Evolutionary conservation across 2,888 invertebrate species (phyloP).

Genomic region (Troglohyphantes excavatus): DNA sequence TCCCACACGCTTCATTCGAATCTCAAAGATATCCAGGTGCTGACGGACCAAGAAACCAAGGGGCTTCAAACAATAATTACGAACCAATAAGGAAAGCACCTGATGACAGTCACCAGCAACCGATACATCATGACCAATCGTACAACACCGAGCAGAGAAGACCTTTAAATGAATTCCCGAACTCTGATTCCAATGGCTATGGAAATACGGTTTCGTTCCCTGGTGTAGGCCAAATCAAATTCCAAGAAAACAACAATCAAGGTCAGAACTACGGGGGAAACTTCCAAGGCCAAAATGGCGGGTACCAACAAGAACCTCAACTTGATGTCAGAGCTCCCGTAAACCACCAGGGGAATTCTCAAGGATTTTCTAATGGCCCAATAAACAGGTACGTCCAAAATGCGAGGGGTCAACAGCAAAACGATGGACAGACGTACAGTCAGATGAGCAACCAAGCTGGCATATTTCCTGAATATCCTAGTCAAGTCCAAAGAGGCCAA

Average conservation of each 20-base stretch:
- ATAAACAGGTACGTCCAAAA: slow-evolving; percentile 15
- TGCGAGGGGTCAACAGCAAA: slow-evolving; percentile 18
- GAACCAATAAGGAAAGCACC: background rate
- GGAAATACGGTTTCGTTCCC: slow-evolving; percentile 35
- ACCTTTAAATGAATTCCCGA: slow-evolving; percentile 29
- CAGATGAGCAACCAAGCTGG: slow-evolving; percentile 42
- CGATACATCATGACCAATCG: slow-evolving; percentile 27
- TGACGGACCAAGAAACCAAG: background rate
- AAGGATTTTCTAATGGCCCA: slow-evolving; percentile 35
- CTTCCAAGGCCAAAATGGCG: slow-evolving; percentile 8
- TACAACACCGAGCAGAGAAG: slow-evolving; percentile 7
- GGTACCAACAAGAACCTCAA: slow-evolving; percentile 5
- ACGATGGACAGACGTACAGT: background rate
- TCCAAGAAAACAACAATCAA: slow-evolving; percentile 3
- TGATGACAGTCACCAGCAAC: background rate
- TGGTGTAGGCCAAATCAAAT: slow-evolving; percentile 6
- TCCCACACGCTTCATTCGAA: slow-evolving; percentile 34
- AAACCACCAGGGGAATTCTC: slow-evolving; percentile 10
- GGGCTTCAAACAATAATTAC: background rate
- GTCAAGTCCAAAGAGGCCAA: slow-evolving; percentile 31
- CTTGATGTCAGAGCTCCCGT: slow-evolving; percentile 26
- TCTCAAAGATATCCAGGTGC: slow-evolving; percentile 49
- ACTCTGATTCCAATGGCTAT: slow-evolving; percentile 41
- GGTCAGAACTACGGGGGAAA: background rate
- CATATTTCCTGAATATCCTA: slow-evolving; percentile 13